Base-by-base conservation (phyloP, 2,797 vertebrate genomes). In the Typhlichthys eigenmanni region DNA sequence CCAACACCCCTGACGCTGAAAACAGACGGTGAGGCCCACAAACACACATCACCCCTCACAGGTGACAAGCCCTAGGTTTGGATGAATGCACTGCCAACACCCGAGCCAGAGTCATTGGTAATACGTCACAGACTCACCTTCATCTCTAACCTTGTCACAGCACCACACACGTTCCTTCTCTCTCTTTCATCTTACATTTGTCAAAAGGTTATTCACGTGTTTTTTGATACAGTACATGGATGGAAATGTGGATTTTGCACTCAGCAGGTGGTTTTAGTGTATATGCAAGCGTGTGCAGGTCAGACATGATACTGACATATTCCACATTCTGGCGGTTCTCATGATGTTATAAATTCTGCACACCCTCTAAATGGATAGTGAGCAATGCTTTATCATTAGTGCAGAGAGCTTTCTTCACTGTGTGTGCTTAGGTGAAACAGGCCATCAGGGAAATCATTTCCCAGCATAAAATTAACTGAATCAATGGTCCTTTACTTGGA, bases 1-100 rank as follows among this genome's bases (percentile, higher is more conserved):
- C 96, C 97, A 12, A 98, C 97, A 2, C 97, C 96, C 4, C 92
- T 99, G 57, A 98, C 96, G 0, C 91, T 98, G 9, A 94, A 94
- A 82, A 95, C 95, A 0, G 97, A 98, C 50, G 96, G 97, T 98
- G 86, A 97, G 96, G 1, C 38, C 58, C 32, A 62, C 62, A 58
- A 60, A 62, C 59, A 62, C 43, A 47, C 29, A 13, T n/a, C 62
- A 17, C 38, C 46, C 58, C 24, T 8, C 46, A 50, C 55, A 53
- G 38, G 47, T 24, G 13, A 53, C 9, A 8, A 57, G 29, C 38
- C 4, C n/a, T 58, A 24, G 60, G 53, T 69, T 61, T 66, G 56
- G 73, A 47, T 66, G 45, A 61, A 68, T 38, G 55, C 47, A 50
- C 60, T 4, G 34, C 49, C 8, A 47, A 10, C 58, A 61, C 46